A percentile compares a stretch with the other conserved stretches of the same genome.
phyloP scores from a whole-genome alignment of 1,140 invertebrate genomes.

The Ladona fulva region DNA sequence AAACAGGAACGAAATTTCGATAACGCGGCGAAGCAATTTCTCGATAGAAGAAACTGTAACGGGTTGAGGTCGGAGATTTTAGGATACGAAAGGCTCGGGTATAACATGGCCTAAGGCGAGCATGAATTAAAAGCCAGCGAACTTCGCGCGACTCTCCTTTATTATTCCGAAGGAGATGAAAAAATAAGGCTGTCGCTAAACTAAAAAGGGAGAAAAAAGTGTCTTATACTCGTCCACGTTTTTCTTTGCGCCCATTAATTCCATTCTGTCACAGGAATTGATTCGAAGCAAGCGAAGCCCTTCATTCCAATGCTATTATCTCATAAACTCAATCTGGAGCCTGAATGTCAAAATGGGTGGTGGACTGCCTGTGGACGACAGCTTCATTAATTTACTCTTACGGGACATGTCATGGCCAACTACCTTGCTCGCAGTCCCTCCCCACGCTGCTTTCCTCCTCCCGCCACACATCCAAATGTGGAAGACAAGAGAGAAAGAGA shows the following conservation, averaged over 20 bases:
- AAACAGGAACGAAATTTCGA: no score
- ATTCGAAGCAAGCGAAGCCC: background rate
- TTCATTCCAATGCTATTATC: background rate
- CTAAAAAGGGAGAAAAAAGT: background rate
- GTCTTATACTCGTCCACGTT: background rate
- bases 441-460: background rate
- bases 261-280: background rate
- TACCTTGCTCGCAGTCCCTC: background rate
- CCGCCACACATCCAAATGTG: no score
- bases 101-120: no score
- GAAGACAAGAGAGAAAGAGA: no score
- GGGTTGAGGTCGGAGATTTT: no score
- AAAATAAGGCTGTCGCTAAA: no score
- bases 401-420: background rate
- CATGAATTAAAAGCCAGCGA: no score
- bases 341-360: constrained; percentile 8
- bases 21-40: no score
- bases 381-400: constrained; percentile 2
- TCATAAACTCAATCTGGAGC: background rate
- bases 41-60: no score
- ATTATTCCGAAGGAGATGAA: no score
- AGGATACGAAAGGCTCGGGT: no score
- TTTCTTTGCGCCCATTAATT: background rate
- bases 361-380: constrained; percentile 1
- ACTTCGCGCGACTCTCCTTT: no score